phyloP scores from a whole-genome alignment of 2,113 vertebrate genomes.

The Nanger granti region DNA sequence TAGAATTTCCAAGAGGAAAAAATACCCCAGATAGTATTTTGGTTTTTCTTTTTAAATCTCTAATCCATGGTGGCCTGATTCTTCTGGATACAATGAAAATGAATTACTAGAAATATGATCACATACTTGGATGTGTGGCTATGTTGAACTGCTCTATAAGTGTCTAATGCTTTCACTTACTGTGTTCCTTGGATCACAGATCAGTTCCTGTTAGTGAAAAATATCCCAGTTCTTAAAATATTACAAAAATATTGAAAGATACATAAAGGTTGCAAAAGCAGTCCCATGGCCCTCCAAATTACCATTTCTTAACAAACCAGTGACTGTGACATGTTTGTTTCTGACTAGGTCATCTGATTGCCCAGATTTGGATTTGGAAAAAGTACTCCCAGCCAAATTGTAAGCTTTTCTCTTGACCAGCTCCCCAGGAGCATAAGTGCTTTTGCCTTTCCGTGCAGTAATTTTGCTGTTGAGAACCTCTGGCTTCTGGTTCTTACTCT shows the following conservation, averaged over 20 bases:
- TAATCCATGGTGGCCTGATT: background rate
- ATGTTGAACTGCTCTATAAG: background rate
- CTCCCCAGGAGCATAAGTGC: background rate
- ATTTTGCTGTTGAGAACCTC: background rate
- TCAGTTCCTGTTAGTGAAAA: background rate
- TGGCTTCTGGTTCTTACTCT: background rate
- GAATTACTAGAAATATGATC: background rate
- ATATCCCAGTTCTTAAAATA: background rate
- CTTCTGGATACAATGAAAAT: background rate
- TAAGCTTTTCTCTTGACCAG: background rate
- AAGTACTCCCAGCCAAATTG: background rate
- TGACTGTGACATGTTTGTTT: background rate
- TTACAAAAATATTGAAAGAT: background rate
- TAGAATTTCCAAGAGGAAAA: background rate
- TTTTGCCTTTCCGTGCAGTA: background rate
- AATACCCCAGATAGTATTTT: background rate
- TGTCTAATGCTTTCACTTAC: background rate
- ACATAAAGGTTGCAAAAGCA: background rate
- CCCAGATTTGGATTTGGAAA: background rate
- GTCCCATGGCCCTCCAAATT: background rate
- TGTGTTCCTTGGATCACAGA: background rate
- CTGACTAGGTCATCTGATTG: background rate
- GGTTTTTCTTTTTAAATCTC: background rate
- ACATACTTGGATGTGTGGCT: background rate
- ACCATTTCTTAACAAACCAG: background rate